phyloP scores from a whole-genome alignment of 2,888 invertebrate genomes.

The Aporophyla lueneburgensis region DNA sequence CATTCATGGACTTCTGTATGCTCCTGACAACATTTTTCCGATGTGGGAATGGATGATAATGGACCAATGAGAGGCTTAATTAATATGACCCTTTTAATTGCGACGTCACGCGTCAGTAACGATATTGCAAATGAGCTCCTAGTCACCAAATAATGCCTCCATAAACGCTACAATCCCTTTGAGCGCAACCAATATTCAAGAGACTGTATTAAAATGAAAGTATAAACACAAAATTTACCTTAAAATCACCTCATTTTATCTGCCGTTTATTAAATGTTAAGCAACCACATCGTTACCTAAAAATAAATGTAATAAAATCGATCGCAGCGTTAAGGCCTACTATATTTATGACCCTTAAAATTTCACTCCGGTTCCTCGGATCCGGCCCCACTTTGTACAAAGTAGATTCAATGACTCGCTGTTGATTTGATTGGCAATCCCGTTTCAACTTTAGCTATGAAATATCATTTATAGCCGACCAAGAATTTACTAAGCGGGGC shows the following conservation, averaged over 20 bases:
- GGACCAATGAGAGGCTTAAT: not conserved
- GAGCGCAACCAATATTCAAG: not conserved
- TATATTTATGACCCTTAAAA: constrained; percentile 72
- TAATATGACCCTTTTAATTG: constrained; percentile 1
- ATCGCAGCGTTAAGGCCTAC: constrained; percentile 41
- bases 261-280: constrained; percentile 33
- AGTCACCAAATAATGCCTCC: not conserved
- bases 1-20: not conserved
- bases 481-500: constrained; percentile 24
- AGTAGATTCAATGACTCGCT: constrained; percentile 71
- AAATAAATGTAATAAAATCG: constrained; percentile 52
- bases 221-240: constrained; percentile 13
- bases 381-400: constrained; percentile 66
- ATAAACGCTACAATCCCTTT: not conserved
- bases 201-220: not conserved
- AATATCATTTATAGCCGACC: constrained; percentile 65
- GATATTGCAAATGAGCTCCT: not conserved
- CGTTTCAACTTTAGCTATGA: constrained; percentile 65
- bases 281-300: constrained; percentile 39
- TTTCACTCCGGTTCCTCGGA: constrained; percentile 62
- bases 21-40: not conserved
- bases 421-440: constrained; percentile 75
- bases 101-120: not conserved
- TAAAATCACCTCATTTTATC: constrained; percentile 4
- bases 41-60: not conserved